Percentiles rank a stretch among this genome's conserved stretches.
phyloP scores from a whole-genome alignment of 53 echinoderm and acorn worm species.

The Paelopatides confundens region DNA sequence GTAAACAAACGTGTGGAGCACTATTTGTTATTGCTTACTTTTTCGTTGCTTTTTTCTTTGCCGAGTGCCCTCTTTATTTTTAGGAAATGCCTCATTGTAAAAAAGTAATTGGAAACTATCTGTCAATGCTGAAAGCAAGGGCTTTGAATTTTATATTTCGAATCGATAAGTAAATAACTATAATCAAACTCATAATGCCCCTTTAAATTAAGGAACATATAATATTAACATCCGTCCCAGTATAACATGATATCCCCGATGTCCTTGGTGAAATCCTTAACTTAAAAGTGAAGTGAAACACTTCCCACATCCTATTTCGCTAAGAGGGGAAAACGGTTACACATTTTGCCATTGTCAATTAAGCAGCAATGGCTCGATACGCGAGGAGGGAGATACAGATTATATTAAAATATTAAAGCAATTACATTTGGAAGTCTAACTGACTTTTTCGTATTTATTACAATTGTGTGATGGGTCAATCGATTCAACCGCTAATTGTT shows the following conservation, averaged over 20 bases:
- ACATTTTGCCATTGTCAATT: conserved; percentile 12
- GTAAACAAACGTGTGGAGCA: too few relatives aligned
- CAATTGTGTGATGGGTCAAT: conserved; percentile 19
- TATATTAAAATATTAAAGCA: conserved; percentile 30
- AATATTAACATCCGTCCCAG: too few relatives aligned
- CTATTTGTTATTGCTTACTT: too few relatives aligned
- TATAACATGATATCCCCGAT: background rate
- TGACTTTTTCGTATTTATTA: conserved; percentile 8
- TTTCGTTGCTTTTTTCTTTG: too few relatives aligned
- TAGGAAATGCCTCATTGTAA: background rate
- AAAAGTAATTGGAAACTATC: too few relatives aligned
- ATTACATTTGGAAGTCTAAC: background rate
- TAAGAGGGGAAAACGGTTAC: background rate
- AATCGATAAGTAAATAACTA: too few relatives aligned
- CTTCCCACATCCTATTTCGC: background rate
- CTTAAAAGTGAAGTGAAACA: conserved; percentile 20
- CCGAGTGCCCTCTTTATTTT: too few relatives aligned
- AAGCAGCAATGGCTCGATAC: background rate
- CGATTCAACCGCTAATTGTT: conserved; percentile 17
- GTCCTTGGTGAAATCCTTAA: conserved; percentile 14
- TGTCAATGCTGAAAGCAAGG: too few relatives aligned
- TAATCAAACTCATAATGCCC: too few relatives aligned
- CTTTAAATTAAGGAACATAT: too few relatives aligned
- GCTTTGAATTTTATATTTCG: background rate
- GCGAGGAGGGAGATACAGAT: background rate